These are phyloP conservation scores for Cladorhizidae sp. DNA, from an alignment of 37 sponge, comb jelly and placozoan genomes.

Conservation along the genomic window DNA sequence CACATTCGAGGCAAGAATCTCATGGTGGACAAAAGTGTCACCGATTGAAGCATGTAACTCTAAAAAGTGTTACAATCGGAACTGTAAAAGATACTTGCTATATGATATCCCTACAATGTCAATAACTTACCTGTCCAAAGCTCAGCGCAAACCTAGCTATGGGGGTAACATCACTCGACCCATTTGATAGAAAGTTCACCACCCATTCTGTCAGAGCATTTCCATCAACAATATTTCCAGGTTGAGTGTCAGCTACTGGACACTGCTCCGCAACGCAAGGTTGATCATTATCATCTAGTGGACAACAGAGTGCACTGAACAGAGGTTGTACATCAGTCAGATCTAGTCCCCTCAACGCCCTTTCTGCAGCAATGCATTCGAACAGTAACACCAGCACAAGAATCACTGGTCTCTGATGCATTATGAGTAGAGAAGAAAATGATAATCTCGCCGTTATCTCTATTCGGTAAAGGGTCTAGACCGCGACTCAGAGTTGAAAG, in stretches of 20 bases:
- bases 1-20: neutral
- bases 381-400: neutral
- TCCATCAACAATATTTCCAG: conserved; percentile 10
- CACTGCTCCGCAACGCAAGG: neutral
- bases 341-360: neutral
- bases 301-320: neutral
- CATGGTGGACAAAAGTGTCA: neutral
- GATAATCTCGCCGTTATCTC: no score
- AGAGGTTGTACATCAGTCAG: neutral
- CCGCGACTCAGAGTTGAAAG: no score
- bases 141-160: neutral
- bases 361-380: neutral
- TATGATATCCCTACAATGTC: neutral
- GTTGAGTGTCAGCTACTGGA: neutral
- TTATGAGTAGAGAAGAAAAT: no score
- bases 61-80: neutral
- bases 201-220: conserved; percentile 1
- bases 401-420: no score
- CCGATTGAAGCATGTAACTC: neutral
- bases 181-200: neutral
- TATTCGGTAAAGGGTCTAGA: no score
- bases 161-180: neutral
- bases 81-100: neutral
- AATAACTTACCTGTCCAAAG: neutral
- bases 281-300: neutral